Evolutionary conservation across 37 sponge, comb jelly and placozoan genomes (phyloP).

Genomic region (Tethya wilhelma): DNA sequence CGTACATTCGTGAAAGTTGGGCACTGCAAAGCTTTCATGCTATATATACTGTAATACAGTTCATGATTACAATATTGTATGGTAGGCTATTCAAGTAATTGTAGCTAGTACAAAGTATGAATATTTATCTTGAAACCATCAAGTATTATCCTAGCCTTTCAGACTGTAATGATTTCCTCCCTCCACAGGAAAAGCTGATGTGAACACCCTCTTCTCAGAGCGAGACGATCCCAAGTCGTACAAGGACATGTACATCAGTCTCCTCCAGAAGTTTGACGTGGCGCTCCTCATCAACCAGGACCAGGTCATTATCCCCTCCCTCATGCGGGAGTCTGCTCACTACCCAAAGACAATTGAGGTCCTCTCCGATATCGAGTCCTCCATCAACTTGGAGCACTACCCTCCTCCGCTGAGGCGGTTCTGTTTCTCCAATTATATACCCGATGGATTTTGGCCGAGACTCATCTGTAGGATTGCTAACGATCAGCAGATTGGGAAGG

Average conservation of each 20-base stretch:
- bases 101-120: not conserved
- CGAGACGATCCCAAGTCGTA: conserved; percentile 25
- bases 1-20: too few species aligned
- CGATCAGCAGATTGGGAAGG: conserved; percentile 62
- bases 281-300: conserved; percentile 55
- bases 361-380: conserved; percentile 1
- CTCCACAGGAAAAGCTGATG: conserved; percentile 51
- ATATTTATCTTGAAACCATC: not conserved
- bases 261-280: conserved; percentile 89
- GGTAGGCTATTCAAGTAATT: too few species aligned
- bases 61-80: not conserved
- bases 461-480: conserved; percentile 79
- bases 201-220: conserved; percentile 41
- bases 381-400: not conserved
- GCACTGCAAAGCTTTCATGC: too few species aligned
- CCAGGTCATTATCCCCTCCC: conserved; percentile 84
- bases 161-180: not conserved
- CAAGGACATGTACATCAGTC: conserved; percentile 53
- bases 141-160: not conserved
- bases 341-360: conserved; percentile 49
- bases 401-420: conserved; percentile 55
- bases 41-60: not conserved
- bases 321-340: conserved; percentile 40
- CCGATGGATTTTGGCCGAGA: conserved; percentile 91
- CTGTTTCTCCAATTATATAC: conserved; percentile 79